Evolutionary conservation across 2,113 vertebrate species (phyloP).

Genomic region (Pao palembangensis): DNA sequence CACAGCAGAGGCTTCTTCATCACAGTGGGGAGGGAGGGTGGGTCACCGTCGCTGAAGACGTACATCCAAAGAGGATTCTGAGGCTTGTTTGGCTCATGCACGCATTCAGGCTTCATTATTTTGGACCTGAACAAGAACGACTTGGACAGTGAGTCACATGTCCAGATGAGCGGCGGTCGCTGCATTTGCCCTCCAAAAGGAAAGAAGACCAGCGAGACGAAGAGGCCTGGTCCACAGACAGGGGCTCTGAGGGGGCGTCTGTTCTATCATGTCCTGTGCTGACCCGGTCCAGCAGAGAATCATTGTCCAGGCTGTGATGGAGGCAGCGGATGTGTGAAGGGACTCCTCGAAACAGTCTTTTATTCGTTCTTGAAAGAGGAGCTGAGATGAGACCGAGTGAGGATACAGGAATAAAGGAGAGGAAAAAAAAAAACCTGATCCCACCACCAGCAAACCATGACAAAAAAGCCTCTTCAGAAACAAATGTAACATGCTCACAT

Average conservation of each 20-base stretch:
- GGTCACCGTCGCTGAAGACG: slow-evolving; percentile 36
- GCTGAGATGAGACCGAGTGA: slow-evolving; percentile 24
- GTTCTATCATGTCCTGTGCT: slow-evolving; percentile 67
- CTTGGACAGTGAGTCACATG: slow-evolving; percentile 59
- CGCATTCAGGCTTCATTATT: too few species aligned
- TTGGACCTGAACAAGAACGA: slow-evolving; percentile 59
- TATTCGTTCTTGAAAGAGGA: slow-evolving; percentile 49
- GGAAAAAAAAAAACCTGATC: slow-evolving; percentile 14
- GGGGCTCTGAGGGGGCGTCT: slow-evolving; percentile 64
- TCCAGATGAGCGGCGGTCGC: slow-evolving; percentile 56
- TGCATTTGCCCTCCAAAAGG: slow-evolving; percentile 58
- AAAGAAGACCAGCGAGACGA: slow-evolving; percentile 54
- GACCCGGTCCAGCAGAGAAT: slow-evolving; percentile 61
- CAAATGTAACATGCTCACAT: slow-evolving; percentile 31
- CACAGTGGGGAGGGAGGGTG: slow-evolving; percentile 18
- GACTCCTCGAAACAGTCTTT: slow-evolving; percentile 27
- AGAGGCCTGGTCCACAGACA: slow-evolving; percentile 52
- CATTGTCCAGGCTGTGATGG: slow-evolving; percentile 46
- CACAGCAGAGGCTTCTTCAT: slow-evolving; percentile 42
- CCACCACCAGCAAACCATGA: slow-evolving; percentile 1
- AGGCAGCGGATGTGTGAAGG: slow-evolving; percentile 4
- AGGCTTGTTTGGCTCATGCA: slow-evolving; percentile 51
- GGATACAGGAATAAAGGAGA: slow-evolving; percentile 2
- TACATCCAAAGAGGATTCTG: slow-evolving; percentile 56
- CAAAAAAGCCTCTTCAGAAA: slow-evolving; percentile 9